Conservation (phyloP, 1,140 invertebrate genomes). For the Drosophila mauritiana region DNA sequence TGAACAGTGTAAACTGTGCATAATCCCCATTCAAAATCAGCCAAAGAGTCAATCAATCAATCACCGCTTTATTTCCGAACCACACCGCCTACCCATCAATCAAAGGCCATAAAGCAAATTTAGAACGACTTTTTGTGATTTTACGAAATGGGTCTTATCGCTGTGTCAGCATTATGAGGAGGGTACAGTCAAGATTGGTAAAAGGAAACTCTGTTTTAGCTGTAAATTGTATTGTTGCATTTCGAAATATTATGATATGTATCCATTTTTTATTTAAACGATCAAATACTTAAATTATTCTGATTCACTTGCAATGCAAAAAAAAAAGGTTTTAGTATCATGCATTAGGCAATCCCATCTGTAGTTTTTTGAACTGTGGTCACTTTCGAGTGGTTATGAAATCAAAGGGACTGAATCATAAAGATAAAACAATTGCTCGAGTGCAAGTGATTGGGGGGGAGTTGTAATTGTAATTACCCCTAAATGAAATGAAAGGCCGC, state of each 20-base stretch:
- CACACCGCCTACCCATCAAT: conserved; percentile 41
- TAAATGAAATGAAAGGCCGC: conserved; percentile 47
- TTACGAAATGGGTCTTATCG: conserved; percentile 26
- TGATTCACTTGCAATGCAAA: too few relatives aligned
- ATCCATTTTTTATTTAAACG: neutral
- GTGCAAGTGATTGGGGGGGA: conserved; percentile 19
- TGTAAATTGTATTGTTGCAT: neutral
- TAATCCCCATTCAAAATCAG: conserved; percentile 44
- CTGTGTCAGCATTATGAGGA: conserved; percentile 18
- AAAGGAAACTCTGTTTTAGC: neutral
- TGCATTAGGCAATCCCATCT: conserved; percentile 2
- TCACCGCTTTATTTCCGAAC: conserved; percentile 42
- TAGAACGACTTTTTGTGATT: conserved; percentile 41
- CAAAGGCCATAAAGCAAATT: conserved; percentile 48
- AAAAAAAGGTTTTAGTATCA: neutral
- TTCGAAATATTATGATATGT: neutral
- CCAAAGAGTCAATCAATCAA: conserved; percentile 62
- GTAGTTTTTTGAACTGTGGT: conserved; percentile 7
- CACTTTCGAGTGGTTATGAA: conserved; percentile 35
- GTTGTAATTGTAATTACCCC: conserved; percentile 48
- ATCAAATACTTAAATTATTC: neutral
- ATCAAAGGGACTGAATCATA: conserved; percentile 42
- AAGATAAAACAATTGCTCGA: conserved; percentile 42
- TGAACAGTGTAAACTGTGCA: conserved; percentile 25
- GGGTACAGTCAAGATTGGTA: conserved; percentile 9